A percentile compares a stretch with the other conserved stretches of the same genome.
Conservation (phyloP, 2,888 invertebrate genomes). For the Meganola albula region DNA sequence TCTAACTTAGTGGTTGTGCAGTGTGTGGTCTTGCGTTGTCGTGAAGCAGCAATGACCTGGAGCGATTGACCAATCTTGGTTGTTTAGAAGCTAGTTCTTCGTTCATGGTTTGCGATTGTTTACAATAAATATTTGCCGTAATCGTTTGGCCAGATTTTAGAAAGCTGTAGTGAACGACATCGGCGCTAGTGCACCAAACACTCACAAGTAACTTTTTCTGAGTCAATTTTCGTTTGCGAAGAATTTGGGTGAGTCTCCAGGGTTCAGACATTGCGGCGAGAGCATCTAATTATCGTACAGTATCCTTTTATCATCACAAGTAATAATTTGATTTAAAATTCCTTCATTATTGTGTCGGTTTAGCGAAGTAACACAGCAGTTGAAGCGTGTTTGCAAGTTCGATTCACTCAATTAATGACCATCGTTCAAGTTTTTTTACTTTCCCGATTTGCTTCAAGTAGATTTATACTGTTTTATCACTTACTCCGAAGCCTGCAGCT, state of each 20-base stretch:
- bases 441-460: constrained; percentile 10
- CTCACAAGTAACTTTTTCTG: constrained; percentile 16
- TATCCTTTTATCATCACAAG: constrained; percentile 9
- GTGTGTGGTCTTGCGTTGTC: too few species aligned
- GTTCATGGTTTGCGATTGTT: constrained; percentile 18
- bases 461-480: constrained; percentile 1
- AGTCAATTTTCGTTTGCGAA: constrained; percentile 13
- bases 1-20: too few species aligned
- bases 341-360: constrained; percentile 7
- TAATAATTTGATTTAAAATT: constrained; percentile 3
- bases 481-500: constrained; percentile 13
- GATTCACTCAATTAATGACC: constrained; percentile 5
- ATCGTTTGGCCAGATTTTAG: constrained; percentile 19
- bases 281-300: constrained; percentile 9
- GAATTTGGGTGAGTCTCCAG: constrained; percentile 5
- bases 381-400: constrained; percentile 1
- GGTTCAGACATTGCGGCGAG: constrained; percentile 10
- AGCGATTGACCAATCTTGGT: too few species aligned
- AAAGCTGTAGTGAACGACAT: constrained; percentile 25
- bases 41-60: too few species aligned
- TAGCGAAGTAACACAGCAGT: constrained; percentile 2
- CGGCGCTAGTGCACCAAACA: constrained; percentile 12
- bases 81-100: constrained; percentile 18
- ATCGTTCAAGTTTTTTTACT: constrained; percentile 8
- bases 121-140: constrained; percentile 22